Conservation (phyloP, 1,140 invertebrate genomes). For the Anastrepha ludens region DNA sequence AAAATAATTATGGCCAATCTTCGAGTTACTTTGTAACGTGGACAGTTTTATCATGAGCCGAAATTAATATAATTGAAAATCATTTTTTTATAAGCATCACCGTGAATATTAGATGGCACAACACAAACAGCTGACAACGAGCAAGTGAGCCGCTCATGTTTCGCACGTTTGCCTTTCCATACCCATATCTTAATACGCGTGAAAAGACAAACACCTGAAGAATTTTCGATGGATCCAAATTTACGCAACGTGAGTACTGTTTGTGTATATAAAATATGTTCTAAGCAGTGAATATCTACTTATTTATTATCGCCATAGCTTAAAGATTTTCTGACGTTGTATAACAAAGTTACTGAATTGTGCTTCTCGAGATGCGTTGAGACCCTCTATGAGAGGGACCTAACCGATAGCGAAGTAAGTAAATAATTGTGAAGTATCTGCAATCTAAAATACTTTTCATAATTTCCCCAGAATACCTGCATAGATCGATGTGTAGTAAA, state of each 20-base stretch:
- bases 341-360: conserved; percentile 90
- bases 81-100: not conserved
- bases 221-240: conserved; percentile 56
- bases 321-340: conserved; percentile 88
- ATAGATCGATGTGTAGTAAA: conserved; percentile 90
- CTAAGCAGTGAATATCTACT: not conserved
- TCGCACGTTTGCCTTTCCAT: too few species aligned
- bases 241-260: conserved; percentile 55
- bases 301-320: conserved; percentile 78
- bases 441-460: not conserved
- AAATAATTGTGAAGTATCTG: not conserved
- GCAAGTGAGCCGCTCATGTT: too few species aligned
- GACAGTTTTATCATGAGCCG: too few species aligned
- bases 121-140: not conserved
- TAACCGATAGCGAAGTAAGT: conserved; percentile 82
- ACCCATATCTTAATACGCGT: too few species aligned
- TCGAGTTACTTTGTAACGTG: too few species aligned
- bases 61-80: too few species aligned
- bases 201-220: too few species aligned
- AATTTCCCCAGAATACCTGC: conserved; percentile 80
- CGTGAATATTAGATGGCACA: not conserved
- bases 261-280: not conserved
- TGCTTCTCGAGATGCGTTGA: conserved; percentile 90
- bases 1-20: too few species aligned
- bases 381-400: conserved; percentile 87